phyloP scores from a whole-genome alignment of 2,797 vertebrate species.

The Typhlichthys subterraneus region DNA sequence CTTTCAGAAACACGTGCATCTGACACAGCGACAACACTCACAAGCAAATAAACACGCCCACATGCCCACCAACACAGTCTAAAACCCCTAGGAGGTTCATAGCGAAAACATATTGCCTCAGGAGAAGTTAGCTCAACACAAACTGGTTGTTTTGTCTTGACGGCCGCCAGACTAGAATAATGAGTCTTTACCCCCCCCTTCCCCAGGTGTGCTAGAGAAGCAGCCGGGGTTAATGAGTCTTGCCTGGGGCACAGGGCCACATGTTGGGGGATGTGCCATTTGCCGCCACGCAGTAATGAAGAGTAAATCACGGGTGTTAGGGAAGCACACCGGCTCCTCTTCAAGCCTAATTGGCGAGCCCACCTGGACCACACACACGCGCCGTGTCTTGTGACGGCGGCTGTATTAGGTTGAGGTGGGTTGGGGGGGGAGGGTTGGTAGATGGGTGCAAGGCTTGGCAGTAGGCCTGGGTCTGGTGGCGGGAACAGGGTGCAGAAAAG shows the following conservation, averaged over 20 bases:
- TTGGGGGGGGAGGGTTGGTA: background rate
- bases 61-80: too few relatives aligned
- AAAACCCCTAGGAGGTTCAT: too few relatives aligned
- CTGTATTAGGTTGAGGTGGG: conserved; percentile 20
- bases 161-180: conserved; percentile 7
- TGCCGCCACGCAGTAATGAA: conserved; percentile 45
- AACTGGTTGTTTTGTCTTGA: conserved; percentile 19
- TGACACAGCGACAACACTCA: too few relatives aligned
- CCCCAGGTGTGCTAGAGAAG: conserved; percentile 27
- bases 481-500: conserved; percentile 12
- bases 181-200: background rate
- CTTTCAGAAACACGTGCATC: background rate
- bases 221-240: conserved; percentile 45
- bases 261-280: conserved; percentile 42
- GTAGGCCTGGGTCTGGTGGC: conserved; percentile 6
- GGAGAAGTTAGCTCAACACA: conserved; percentile 13
- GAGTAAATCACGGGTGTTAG: conserved; percentile 60
- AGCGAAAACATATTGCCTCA: background rate
- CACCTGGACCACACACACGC: conserved; percentile 44
- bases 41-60: too few relatives aligned
- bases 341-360: conserved; percentile 50
- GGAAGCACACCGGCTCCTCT: conserved; percentile 33
- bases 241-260: conserved; percentile 18
- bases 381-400: conserved; percentile 19
- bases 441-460: conserved; percentile 8